Evolutionary conservation across 1,140 invertebrate genomes (phyloP), one percentile per base, ranked within the genome.

Genomic region (Caenorhabditis briggsae): DNA sequence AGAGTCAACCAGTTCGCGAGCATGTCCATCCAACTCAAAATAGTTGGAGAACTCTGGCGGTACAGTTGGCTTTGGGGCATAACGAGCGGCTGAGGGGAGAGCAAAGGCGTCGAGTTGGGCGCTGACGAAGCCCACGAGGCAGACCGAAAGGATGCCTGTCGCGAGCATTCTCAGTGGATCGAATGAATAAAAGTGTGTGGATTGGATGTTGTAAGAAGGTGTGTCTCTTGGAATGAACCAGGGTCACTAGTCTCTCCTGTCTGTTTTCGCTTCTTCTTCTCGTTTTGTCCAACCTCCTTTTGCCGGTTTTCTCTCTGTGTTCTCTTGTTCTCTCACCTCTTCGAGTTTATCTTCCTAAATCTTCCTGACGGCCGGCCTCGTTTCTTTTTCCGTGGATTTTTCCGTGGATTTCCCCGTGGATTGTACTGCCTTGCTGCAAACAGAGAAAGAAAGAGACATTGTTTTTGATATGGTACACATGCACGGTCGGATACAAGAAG

Each of bases 21-120:
- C 91, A 88, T 92, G 92, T 8, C 91, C 91, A 82, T 92, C 91
- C 23, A 92, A 86, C 55, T 92, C 91, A 78, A 92, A 92, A 64
- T 91, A 92, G 48, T 91, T 90, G 50, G 86, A 82, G 6, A 92
- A 86, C 82, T 92, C 91, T 20, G 91, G 90, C 14, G 91, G 87
- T 9, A 92, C 88, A 43, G 90, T 92, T 18, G 91, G 91, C 64
- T 92, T 92, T 25, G 91, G 83, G 14, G 90, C 91, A 83, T 90
- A 91, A 43, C 88, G 70, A 58, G 86, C 70, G 20, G 83, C 89
- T 23, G 89, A 65, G n/a, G 90, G 90, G 25, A 90, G 83, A 41
- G 87, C 87, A 70, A 91, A 91, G 55, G 90, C 89, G 82, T 91
- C 90, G 25, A 88, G 64, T 82, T 91, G 90, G 55, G 88, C 90